These are phyloP conservation scores for Mythimna pallens DNA, from an alignment of 2,888 invertebrate species.

Conservation along the genomic window DNA sequence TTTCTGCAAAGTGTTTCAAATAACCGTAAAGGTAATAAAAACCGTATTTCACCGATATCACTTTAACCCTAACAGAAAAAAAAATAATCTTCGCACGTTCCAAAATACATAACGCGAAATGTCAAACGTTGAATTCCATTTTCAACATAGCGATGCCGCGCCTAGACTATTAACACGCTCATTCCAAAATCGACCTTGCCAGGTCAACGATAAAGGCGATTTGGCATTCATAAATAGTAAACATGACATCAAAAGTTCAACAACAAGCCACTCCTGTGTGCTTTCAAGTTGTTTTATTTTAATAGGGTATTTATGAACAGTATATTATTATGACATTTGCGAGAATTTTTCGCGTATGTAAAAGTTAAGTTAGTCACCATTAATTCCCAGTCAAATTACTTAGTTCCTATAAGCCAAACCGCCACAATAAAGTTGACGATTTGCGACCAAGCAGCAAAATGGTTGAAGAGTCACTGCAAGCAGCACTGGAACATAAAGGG, in stretches of 20 bases:
- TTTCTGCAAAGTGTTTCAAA: not conserved
- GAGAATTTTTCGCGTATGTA: not conserved
- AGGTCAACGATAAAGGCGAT: constrained; percentile 16
- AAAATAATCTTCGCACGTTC: constrained; percentile 40
- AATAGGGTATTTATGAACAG: constrained; percentile 8
- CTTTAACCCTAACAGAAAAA: constrained; percentile 37
- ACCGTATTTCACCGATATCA: constrained; percentile 16
- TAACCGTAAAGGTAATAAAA: constrained; percentile 36
- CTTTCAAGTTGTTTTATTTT: constrained; percentile 45
- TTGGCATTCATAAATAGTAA: constrained; percentile 23
- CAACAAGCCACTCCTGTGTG: constrained; percentile 53
- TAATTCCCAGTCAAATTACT: too few relatives aligned
- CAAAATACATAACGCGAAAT: constrained; percentile 69
- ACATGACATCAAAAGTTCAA: constrained; percentile 60
- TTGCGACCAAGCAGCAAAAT: not conserved
- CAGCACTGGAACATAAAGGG: too few relatives aligned
- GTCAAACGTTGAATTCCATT: constrained; percentile 77
- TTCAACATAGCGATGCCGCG: constrained; percentile 67
- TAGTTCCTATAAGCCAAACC: too few relatives aligned
- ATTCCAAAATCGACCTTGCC: constrained; percentile 19
- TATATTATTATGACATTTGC: constrained; percentile 2
- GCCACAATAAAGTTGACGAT: too few relatives aligned
- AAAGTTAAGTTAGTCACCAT: not conserved
- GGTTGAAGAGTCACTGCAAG: not conserved
- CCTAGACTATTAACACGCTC: constrained; percentile 54